Evolutionary conservation across 2,888 invertebrate species (phyloP).

Genomic region (Scaptodrosophila latifasciaeformis): DNA sequence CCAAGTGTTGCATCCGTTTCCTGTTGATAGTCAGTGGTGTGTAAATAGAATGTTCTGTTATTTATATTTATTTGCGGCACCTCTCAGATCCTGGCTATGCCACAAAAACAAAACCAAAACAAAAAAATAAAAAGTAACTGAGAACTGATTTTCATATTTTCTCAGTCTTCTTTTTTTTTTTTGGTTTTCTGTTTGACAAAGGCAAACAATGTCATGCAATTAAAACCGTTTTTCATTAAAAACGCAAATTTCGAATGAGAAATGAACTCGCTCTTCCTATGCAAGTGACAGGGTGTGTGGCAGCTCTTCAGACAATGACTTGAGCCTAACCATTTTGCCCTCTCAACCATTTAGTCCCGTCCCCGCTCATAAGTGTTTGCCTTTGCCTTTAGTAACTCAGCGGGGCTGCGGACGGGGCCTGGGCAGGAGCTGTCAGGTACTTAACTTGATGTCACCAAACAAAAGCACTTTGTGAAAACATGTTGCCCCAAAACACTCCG

Average conservation of each 20-base stretch:
- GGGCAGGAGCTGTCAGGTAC: constrained; percentile 46
- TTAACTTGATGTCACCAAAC: constrained; percentile 69
- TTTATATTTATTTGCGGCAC: constrained; percentile 60
- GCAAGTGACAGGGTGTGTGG: not conserved
- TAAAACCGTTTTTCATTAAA: constrained; percentile 70
- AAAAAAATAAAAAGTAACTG: too few relatives aligned
- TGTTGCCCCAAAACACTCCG: constrained; percentile 56
- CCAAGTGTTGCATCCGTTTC: constrained; percentile 67
- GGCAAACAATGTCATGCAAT: constrained; percentile 71
- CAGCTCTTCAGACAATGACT: not conserved
- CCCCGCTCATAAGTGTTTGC: constrained; percentile 47
- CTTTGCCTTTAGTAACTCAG: constrained; percentile 53
- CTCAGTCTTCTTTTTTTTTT: not conserved
- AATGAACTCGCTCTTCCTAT: constrained; percentile 59
- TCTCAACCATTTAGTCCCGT: not conserved
- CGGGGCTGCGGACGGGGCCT: constrained; percentile 20
- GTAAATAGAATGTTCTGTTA: constrained; percentile 61
- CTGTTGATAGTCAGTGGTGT: constrained; percentile 66
- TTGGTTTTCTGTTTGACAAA: constrained; percentile 57
- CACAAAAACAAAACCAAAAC: too few relatives aligned
- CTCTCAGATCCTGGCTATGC: constrained; percentile 15
- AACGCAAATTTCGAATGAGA: constrained; percentile 70
- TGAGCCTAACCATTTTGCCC: not conserved
- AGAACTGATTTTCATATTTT: too few relatives aligned
- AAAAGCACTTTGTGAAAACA: constrained; percentile 67